Evolutionary conservation across 2,113 vertebrate genomes (phyloP), one percentile per base, ranked within the genome.

Genomic region (Arenaria interpres): DNA sequence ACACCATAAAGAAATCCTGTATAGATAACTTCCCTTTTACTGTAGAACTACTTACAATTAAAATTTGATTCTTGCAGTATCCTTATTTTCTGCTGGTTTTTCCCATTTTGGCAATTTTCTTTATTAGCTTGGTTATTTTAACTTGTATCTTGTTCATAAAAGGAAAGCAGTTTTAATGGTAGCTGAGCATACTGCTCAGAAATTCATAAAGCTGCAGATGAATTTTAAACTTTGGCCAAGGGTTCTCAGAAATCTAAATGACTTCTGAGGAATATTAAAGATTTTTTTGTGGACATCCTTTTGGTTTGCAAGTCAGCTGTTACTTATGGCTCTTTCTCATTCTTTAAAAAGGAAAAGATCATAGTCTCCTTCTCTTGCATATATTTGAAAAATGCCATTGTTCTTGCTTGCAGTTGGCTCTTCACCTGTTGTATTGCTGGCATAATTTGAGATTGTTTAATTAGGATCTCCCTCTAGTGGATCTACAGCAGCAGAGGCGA

Each of bases 401-500:
- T 51, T 94, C 68, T 92, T 89, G 35, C 39, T 73, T 51, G 76
- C 80, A 84, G 66, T 78, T 94, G 91, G 68, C 67, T 74, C 63
- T n/a, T 91, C 90, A 67, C 80, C 93, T 94, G 73, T 75, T 88
- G 23, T 56, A 12, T 20, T 45, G 50, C 57, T 67, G 78, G 46
- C 10, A 14, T 7, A 41, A 59, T 21, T 27, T 35, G 63, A 71
- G 46, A 12, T 85, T 85, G 77, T 56, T 87, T 88, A 87, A 91
- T 85, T 75, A 60, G 81, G 84, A 43, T 95, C 91, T 94, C 96
- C 96, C 94, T 94, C 96, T 96, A 95, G 96, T 85, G 93, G 96
- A 84, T 74, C 80, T 63, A 10, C 32, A 7, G 30, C 21, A 63
- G 68, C 8, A 6, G 6, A 87, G 46, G 24, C 1, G 0, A 56